Percentiles rank a stretch among this genome's conserved stretches.
Evolutionary conservation across 1,140 invertebrate species (phyloP).

Genomic region (Eulimnadia texana): DNA sequence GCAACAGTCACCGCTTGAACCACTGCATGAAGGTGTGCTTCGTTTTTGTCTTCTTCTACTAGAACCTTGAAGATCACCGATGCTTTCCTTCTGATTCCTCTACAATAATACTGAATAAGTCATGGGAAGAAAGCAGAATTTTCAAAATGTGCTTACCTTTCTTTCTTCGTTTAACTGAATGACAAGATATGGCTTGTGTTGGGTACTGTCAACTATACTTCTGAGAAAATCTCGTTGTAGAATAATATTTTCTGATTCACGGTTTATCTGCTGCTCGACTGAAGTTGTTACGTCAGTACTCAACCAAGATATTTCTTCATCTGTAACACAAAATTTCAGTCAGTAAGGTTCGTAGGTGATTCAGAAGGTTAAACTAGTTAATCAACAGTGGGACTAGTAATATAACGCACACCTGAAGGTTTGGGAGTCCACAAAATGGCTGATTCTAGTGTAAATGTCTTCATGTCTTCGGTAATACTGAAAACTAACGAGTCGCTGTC

Average conservation of each 20-base stretch:
- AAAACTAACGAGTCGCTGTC: background rate
- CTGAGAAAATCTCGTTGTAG: background rate
- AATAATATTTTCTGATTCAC: background rate
- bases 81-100: background rate
- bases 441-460: background rate
- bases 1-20: slow-evolving; percentile 55
- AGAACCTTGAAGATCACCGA: too few relatives aligned
- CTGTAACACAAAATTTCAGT: background rate
- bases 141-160: too few relatives aligned
- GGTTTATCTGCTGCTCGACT: slow-evolving; percentile 1
- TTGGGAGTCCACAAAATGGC: slow-evolving; percentile 8
- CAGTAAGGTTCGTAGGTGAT: background rate
- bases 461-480: slow-evolving; percentile 9
- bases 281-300: background rate
- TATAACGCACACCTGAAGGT: background rate
- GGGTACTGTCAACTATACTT: background rate
- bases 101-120: background rate
- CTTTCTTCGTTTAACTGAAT: background rate
- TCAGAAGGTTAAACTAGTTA: background rate
- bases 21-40: slow-evolving; percentile 34
- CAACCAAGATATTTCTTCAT: background rate
- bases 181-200: background rate
- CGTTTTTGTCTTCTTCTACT: background rate
- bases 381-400: background rate
- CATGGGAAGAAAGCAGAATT: background rate